Evolutionary conservation across 1,140 invertebrate genomes (phyloP).

Genomic region (Pissodes strobi): DNA sequence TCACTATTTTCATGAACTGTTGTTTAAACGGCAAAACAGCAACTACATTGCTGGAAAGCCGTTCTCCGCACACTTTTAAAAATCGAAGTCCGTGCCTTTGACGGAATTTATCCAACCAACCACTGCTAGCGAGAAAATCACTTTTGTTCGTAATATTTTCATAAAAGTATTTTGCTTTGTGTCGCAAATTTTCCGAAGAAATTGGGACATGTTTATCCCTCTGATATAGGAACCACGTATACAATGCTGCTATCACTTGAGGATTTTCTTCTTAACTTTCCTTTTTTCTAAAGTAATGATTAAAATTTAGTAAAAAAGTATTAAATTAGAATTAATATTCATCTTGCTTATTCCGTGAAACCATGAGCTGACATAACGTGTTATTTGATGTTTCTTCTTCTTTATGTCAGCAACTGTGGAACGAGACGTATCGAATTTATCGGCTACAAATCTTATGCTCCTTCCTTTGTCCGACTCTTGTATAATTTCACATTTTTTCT

Average conservation of each 20-base stretch:
- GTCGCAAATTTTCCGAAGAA: background rate
- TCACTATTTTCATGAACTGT: conserved; percentile 18
- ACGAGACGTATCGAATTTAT: too few species aligned
- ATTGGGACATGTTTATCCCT: background rate
- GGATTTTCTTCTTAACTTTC: background rate
- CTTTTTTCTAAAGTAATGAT: background rate
- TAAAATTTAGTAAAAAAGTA: too few species aligned
- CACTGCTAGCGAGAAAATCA: background rate
- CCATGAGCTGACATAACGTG: too few species aligned
- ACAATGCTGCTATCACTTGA: background rate
- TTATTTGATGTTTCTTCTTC: too few species aligned
- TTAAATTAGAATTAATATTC: too few species aligned
- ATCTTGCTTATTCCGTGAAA: too few species aligned
- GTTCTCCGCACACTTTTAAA: background rate
- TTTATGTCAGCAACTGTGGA: too few species aligned
- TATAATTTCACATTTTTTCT: too few species aligned
- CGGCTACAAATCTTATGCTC: too few species aligned
- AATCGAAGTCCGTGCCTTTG: background rate
- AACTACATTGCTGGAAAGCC: background rate
- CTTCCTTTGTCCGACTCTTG: too few species aligned
- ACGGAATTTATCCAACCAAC: background rate
- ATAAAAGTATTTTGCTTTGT: background rate
- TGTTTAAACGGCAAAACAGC: conserved; percentile 9
- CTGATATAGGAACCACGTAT: background rate
- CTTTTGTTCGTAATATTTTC: background rate